These are phyloP conservation scores for Sphenopsis melanotis DNA, from an alignment of 2,797 vertebrate genomes.

Conservation along the genomic window DNA sequence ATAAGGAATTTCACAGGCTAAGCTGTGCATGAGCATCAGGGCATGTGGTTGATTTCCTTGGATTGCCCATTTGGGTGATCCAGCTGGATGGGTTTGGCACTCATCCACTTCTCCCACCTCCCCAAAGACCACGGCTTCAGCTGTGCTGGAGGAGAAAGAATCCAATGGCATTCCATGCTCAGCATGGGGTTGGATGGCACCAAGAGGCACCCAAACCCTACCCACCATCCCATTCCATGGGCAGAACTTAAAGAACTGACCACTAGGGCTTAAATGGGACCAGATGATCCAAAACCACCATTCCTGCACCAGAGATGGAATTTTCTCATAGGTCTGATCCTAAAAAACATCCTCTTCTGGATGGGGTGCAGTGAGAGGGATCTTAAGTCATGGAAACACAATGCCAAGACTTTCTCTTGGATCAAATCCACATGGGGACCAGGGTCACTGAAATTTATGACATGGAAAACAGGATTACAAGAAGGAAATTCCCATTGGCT, in stretches of 20 bases:
- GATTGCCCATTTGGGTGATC: background rate
- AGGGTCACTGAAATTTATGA: background rate
- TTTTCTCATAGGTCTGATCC: background rate
- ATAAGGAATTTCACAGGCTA: background rate
- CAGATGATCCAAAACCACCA: background rate
- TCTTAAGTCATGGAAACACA: background rate
- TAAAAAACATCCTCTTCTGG: background rate
- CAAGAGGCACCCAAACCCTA: background rate
- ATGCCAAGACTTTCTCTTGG: background rate
- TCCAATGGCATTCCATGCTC: background rate
- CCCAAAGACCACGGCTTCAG: background rate
- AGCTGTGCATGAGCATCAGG: background rate
- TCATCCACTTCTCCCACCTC: background rate
- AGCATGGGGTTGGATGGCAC: background rate
- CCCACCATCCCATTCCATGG: background rate
- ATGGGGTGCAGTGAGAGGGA: background rate
- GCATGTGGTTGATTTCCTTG: background rate
- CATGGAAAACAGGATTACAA: background rate
- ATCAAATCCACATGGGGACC: background rate
- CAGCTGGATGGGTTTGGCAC: background rate
- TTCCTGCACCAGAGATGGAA: background rate
- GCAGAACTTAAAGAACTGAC: background rate
- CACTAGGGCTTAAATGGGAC: background rate
- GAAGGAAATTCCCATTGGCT: background rate
- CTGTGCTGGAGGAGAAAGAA: background rate